These are phyloP conservation scores for Menidia menidia DNA, from an alignment of 2,797 vertebrate genomes.

Conservation along the genomic window DNA sequence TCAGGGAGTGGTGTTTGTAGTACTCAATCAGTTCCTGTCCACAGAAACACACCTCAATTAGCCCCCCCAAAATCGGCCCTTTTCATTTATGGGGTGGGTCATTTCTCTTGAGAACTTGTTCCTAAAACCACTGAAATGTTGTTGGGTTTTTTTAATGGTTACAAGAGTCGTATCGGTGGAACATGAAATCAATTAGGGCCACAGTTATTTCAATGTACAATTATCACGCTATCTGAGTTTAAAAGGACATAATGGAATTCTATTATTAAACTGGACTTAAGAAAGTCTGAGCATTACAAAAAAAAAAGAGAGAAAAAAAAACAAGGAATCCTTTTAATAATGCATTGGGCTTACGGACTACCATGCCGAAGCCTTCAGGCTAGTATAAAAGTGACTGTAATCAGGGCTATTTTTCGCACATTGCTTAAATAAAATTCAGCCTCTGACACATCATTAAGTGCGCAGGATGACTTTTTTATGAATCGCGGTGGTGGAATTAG, in stretches of 20 bases:
- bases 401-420: constrained; percentile 64
- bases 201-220: no score
- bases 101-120: background rate
- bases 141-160: no score
- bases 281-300: background rate
- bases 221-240: no score
- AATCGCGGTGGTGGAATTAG: constrained; percentile 55
- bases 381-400: constrained; percentile 57
- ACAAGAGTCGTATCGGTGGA: no score
- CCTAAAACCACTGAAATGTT: background rate
- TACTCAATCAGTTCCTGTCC: constrained; percentile 95
- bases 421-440: constrained; percentile 63
- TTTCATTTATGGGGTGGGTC: background rate
- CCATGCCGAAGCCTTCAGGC: constrained; percentile 46
- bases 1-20: constrained; percentile 95
- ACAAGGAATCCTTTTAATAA: constrained; percentile 28
- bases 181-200: no score
- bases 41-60: constrained; percentile 24
- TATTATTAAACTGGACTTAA: constrained; percentile 5
- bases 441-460: constrained; percentile 74
- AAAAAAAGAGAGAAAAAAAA: no score
- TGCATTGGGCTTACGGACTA: constrained; percentile 28
- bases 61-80: background rate
- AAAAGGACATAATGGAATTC: no score
- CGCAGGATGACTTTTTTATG: constrained; percentile 70